A percentile compares a stretch with the other conserved stretches of the same genome.
Evolutionary conservation across 2,113 vertebrate species (phyloP).

Genomic region (Strigops habroptila): DNA sequence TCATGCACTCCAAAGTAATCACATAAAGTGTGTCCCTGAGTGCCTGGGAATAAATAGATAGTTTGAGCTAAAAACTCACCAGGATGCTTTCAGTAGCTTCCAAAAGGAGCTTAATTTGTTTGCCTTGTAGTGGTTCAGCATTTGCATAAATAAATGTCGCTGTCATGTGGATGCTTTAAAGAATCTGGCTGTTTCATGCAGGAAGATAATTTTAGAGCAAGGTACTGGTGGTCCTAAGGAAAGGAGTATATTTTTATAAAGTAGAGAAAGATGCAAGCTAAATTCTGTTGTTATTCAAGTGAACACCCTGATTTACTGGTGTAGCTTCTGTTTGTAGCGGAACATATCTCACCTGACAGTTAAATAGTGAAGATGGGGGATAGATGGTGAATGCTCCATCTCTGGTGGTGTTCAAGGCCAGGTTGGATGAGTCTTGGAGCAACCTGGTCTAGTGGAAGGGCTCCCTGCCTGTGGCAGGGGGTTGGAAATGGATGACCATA

Average conservation of each 20-base stretch:
- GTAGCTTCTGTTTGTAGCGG: background rate
- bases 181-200: background rate
- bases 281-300: background rate
- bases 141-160: background rate
- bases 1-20: background rate
- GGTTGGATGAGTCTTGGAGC: background rate
- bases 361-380: background rate
- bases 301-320: background rate
- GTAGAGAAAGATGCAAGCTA: background rate
- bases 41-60: background rate
- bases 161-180: fast-evolving
- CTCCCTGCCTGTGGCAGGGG: background rate
- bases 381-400: background rate
- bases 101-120: background rate
- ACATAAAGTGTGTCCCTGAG: fast-evolving
- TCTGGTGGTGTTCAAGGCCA: background rate
- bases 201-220: background rate
- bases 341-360: background rate
- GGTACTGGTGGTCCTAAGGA: background rate
- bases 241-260: background rate
- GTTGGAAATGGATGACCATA: too few relatives aligned
- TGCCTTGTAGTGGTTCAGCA: background rate
- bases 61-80: background rate
- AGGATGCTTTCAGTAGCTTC: background rate
- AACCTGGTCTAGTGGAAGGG: background rate